A percentile compares a stretch with the other conserved stretches of the same genome.
Evolutionary conservation across 1,140 invertebrate species (phyloP).

Genomic region (Diuraphis noxia): DNA sequence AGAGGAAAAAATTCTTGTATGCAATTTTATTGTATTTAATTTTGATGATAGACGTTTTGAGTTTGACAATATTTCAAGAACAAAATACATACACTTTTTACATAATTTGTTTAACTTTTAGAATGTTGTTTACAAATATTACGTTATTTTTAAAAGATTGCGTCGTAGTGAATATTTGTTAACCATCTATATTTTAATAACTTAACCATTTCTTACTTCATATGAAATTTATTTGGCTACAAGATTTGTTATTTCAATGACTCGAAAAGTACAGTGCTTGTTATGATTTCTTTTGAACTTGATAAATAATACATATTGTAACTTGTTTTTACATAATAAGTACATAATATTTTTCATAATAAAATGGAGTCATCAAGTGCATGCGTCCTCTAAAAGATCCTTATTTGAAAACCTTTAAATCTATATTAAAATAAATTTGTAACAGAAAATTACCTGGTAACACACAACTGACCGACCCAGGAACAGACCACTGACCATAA

Average conservation of each 20-base stretch:
- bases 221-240: background rate
- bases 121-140: background rate
- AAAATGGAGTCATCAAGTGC: background rate
- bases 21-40: background rate
- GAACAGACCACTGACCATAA: conserved; percentile 48
- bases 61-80: background rate
- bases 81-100: background rate
- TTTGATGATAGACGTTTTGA: background rate
- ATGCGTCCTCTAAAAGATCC: no score
- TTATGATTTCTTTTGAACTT: background rate
- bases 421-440: background rate
- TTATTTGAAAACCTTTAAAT: background rate
- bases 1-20: background rate
- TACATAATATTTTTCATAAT: background rate
- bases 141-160: background rate
- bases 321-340: background rate
- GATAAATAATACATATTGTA: no score
- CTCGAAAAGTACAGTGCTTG: background rate
- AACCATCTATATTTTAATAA: background rate
- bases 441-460: conserved; percentile 55
- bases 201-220: background rate
- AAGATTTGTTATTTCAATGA: background rate
- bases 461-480: conserved; percentile 60
- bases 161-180: background rate
- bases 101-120: background rate